Evolutionary conservation across 2,888 invertebrate genomes (phyloP), one percentile per base, ranked within the genome.

Genomic region (Amblyjoppa fuscipennis): DNA sequence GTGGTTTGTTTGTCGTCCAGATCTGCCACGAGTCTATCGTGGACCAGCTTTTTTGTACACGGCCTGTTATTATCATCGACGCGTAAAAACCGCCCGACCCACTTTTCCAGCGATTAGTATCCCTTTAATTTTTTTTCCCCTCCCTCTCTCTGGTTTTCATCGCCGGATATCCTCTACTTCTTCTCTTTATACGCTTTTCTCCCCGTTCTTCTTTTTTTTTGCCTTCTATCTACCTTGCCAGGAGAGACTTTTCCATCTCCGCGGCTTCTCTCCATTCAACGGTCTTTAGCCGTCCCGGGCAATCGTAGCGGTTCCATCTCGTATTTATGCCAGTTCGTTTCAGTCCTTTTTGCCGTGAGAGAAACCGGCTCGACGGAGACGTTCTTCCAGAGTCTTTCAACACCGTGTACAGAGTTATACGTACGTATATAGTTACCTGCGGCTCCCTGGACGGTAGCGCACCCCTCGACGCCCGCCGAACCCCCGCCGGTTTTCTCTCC

Each of bases 291-390:
- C 70, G 31, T 61, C 13, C 68, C 59, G 69, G 34, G 73, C 73
- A 77, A 85, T 85, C 80, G 77, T 84, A 78, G 78, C 79, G 61
- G 77, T 70, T 73, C 73, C 49, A 68, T 80, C 59, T 75, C 73
- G 66, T 69, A 86, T 84, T 86, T 87, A 84, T 87, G 82, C 81
- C 66, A 61, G 71, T 53, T 80, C 74, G 66, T 66, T 80, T 68
- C 69, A 45, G 74, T 51, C 79, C 71, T 87, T 84, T 84, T 84
- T 66, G 74, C 75, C 64, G 51, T 79, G 70, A 73, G 64, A 56
- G 45, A 45, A 56, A 79, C 53, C 70, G 56, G 64, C 34, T 66
- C 73, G 16, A 31, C 66, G 25, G 31, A 64, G 41, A 81, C 56
- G 66, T 51, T 83, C 59, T 66, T 76, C 66, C 61, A 41, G 59